These are phyloP conservation scores for Acleris sparsana DNA, from an alignment of 2,888 invertebrate genomes.

Conservation along the genomic window DNA sequence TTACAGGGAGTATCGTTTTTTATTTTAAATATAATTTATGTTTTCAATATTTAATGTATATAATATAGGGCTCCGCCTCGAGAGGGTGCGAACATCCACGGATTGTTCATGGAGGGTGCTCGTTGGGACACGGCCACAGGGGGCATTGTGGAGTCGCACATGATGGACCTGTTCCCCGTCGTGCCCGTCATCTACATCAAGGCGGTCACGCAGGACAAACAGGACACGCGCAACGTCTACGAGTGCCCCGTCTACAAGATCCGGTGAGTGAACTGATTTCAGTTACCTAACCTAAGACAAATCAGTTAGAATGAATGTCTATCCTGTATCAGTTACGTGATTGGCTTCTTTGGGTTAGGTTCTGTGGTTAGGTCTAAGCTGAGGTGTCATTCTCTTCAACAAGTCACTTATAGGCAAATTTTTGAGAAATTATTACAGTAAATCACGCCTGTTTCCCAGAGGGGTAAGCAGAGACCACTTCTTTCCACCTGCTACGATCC, in stretches of 20 bases:
- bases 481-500: no score
- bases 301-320: not conserved
- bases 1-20: no score
- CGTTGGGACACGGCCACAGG: slow-evolving; percentile 93
- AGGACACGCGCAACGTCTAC: slow-evolving; percentile 93
- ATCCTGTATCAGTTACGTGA: no score
- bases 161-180: slow-evolving; percentile 95
- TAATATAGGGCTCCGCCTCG: slow-evolving; percentile 88
- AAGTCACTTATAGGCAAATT: no score
- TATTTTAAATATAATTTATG: no score
- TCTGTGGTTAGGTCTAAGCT: no score
- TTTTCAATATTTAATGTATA: not conserved
- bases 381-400: no score
- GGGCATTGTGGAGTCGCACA: slow-evolving; percentile 91
- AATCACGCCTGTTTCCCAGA: no score
- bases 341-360: no score
- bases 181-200: slow-evolving; percentile 96
- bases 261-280: slow-evolving; percentile 67
- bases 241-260: slow-evolving; percentile 98
- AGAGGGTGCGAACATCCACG: slow-evolving; percentile 95
- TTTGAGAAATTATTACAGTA: no score
- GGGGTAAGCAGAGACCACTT: no score
- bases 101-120: slow-evolving; percentile 96
- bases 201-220: slow-evolving; percentile 94
- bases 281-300: not conserved